These are phyloP conservation scores for Chiroxiphia lanceolata DNA, from an alignment of 2,797 vertebrate species.

Conservation along the genomic window DNA sequence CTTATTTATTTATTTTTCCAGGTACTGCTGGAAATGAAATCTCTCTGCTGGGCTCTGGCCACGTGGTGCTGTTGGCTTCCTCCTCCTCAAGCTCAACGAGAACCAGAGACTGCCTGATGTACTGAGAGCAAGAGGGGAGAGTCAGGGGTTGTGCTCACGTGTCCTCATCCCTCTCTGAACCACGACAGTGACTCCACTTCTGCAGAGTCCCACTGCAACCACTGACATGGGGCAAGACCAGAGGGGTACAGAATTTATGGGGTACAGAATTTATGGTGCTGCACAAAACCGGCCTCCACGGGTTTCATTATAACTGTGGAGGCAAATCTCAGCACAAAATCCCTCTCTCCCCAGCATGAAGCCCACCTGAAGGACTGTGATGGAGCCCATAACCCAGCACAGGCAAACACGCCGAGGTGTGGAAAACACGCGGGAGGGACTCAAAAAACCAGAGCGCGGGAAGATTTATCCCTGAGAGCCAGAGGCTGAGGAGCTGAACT, in stretches of 20 bases:
- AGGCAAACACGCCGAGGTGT: accelerated
- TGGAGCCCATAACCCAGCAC: accelerated
- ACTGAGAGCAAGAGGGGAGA: not conserved
- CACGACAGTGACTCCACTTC: accelerated
- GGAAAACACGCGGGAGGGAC: not conserved
- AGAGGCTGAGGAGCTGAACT: not conserved
- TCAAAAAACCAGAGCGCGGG: not conserved
- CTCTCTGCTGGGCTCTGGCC: not conserved
- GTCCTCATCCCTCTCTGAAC: not conserved
- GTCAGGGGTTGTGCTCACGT: not conserved
- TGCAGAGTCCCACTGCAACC: not conserved
- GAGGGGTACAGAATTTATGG: not conserved
- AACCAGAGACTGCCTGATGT: not conserved
- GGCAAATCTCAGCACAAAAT: not conserved
- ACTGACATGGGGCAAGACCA: not conserved
- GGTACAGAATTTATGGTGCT: not conserved
- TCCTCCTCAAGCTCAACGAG: not conserved
- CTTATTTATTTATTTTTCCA: constrained; percentile 7
- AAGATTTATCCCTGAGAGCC: not conserved
- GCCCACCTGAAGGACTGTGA: not conserved
- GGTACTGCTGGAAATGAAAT: not conserved
- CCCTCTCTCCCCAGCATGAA: not conserved
- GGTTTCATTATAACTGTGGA: not conserved
- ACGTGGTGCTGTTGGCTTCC: not conserved
- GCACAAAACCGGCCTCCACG: not conserved